phyloP scores from a whole-genome alignment of 2,888 invertebrate species.

The Ptychoptera albimana region DNA sequence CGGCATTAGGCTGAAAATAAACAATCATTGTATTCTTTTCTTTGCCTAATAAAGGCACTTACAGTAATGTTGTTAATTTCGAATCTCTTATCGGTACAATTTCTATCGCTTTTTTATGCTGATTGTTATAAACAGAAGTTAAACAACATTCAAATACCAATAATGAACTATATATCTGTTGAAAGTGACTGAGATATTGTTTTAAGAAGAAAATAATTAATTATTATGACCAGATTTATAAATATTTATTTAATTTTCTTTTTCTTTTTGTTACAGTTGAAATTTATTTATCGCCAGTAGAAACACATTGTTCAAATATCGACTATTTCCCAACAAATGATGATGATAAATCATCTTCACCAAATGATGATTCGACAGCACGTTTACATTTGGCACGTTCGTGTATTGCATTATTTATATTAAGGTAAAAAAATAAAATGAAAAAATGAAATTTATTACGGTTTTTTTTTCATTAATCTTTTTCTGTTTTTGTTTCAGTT shows the following conservation, averaged over 20 bases:
- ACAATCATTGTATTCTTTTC: slow-evolving; percentile 53
- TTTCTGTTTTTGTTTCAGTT: slow-evolving; percentile 33
- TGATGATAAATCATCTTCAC: slow-evolving; percentile 21
- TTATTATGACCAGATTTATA: background rate
- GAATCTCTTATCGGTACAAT: slow-evolving; percentile 48
- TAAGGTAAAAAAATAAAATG: slow-evolving; percentile 34
- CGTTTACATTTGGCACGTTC: slow-evolving; percentile 76
- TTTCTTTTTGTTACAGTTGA: slow-evolving; percentile 46
- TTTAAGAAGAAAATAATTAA: too few relatives aligned
- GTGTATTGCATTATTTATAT: slow-evolving; percentile 83
- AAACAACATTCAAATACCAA: slow-evolving; percentile 73
- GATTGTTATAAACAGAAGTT: slow-evolving; percentile 34
- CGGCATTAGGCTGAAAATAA: slow-evolving; percentile 60
- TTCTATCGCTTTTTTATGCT: slow-evolving; percentile 16
- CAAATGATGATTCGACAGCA: slow-evolving; percentile 59
- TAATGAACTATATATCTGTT: slow-evolving; percentile 78
- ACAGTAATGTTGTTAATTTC: slow-evolving; percentile 73
- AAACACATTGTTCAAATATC: slow-evolving; percentile 88
- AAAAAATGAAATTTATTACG: background rate
- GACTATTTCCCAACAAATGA: slow-evolving; percentile 63
- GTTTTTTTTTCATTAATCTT: background rate
- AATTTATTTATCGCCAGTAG: slow-evolving; percentile 79
- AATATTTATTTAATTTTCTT: background rate
- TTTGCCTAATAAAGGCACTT: slow-evolving; percentile 54
- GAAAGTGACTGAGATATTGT: too few relatives aligned